A percentile compares a stretch with the other conserved stretches of the same genome.
phyloP scores from a whole-genome alignment of 2,888 invertebrate genomes.

The Tillus elongatus region DNA sequence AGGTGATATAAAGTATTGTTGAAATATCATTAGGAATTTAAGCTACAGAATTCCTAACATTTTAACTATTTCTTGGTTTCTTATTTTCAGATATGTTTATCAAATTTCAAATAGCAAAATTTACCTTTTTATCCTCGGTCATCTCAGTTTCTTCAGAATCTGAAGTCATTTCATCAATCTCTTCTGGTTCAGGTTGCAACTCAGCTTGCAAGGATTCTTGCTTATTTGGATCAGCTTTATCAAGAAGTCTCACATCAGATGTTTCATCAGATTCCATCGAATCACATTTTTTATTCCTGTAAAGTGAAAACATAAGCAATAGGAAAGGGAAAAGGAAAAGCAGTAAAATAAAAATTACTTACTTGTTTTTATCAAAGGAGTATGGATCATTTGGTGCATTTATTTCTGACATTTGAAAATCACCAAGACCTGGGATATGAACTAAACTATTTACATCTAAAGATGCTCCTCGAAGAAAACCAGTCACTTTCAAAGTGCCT shows the following conservation, averaged over 20 bases:
- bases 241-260: slow-evolving; percentile 43
- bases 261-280: slow-evolving; percentile 23
- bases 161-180: slow-evolving; percentile 95
- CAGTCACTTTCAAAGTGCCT: slow-evolving; percentile 72
- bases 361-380: slow-evolving; percentile 48
- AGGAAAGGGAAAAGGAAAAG: too few relatives aligned
- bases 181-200: slow-evolving; percentile 81
- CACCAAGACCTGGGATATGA: slow-evolving; percentile 87
- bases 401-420: slow-evolving; percentile 83
- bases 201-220: slow-evolving; percentile 71
- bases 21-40: too few relatives aligned
- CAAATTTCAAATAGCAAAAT: too few relatives aligned
- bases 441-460: slow-evolving; percentile 82
- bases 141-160: slow-evolving; percentile 80
- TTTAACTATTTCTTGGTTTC: too few relatives aligned
- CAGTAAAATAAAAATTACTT: slow-evolving; percentile 17
- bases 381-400: slow-evolving; percentile 63
- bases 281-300: slow-evolving; percentile 8
- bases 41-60: too few relatives aligned
- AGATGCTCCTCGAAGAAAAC: slow-evolving; percentile 75
- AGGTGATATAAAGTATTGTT: too few relatives aligned
- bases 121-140: slow-evolving; percentile 56
- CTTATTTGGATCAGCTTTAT: slow-evolving; percentile 53
- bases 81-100: too few relatives aligned
- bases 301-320: too few relatives aligned